These are phyloP conservation scores for Nephrotoma flavescens DNA, from an alignment of 2,888 invertebrate species.

Conservation along the genomic window DNA sequence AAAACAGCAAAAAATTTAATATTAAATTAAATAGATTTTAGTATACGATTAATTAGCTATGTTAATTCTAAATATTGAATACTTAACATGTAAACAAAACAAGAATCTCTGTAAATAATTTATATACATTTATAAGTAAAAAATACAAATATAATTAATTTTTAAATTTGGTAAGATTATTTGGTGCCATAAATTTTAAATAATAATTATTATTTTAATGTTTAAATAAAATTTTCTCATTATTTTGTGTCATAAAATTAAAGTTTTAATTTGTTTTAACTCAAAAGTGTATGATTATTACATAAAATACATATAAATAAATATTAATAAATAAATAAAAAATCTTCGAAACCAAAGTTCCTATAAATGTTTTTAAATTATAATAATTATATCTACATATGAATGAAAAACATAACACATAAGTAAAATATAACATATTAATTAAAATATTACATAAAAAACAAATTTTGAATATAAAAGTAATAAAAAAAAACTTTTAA, in stretches of 20 bases:
- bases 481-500: not conserved
- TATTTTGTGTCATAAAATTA: not conserved
- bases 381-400: not conserved
- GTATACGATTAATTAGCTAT: not conserved
- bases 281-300: not conserved
- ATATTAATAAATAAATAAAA: not conserved
- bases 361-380: conserved; percentile 1
- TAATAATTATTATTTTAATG: not conserved
- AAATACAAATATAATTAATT: not conserved
- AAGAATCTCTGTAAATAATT: not conserved
- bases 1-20: not conserved
- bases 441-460: not conserved
- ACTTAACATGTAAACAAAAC: not conserved
- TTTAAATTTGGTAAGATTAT: conserved; percentile 8
- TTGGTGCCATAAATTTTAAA: conserved; percentile 7
- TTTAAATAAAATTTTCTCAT: not conserved
- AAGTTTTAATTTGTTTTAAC: not conserved
- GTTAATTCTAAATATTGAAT: not conserved
- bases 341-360: conserved; percentile 3
- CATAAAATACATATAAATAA: not conserved
- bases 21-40: not conserved
- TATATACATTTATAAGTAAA: conserved; percentile 2
- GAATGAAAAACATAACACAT: not conserved
- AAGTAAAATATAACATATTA: not conserved
- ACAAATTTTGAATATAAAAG: not conserved